Conservation (phyloP, 1,140 invertebrate genomes). For the Drosophila takahashii region DNA sequence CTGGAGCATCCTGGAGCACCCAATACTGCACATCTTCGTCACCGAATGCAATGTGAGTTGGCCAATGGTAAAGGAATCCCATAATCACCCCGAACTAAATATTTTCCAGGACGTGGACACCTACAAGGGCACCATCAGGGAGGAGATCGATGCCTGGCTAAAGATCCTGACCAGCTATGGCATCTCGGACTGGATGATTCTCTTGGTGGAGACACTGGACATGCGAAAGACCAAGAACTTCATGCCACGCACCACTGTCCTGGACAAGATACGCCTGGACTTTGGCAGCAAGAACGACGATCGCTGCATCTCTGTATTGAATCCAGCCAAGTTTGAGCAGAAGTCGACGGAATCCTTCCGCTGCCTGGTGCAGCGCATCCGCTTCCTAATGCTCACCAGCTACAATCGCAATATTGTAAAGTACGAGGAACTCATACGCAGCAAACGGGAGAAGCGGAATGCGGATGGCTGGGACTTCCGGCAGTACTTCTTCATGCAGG, state of each 20-base stretch:
- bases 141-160: slow-evolving; percentile 95
- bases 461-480: slow-evolving; percentile 97
- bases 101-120: slow-evolving; percentile 92
- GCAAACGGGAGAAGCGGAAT: slow-evolving; percentile 95
- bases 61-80: not conserved
- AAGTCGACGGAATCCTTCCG: slow-evolving; percentile 96
- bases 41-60: slow-evolving; percentile 94
- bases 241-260: slow-evolving; percentile 95
- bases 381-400: slow-evolving; percentile 93
- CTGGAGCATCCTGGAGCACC: slow-evolving; percentile 92
- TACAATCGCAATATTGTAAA: slow-evolving; percentile 94
- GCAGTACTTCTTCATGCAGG: slow-evolving; percentile 96
- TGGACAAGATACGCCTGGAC: slow-evolving; percentile 97
- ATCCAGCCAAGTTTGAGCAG: slow-evolving; percentile 95
- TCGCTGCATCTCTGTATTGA: slow-evolving; percentile 95
- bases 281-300: slow-evolving; percentile 95
- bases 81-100: not conserved
- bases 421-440: slow-evolving; percentile 96
- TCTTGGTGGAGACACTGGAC: slow-evolving; percentile 96
- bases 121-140: slow-evolving; percentile 93
- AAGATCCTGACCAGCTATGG: slow-evolving; percentile 90
- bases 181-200: slow-evolving; percentile 96
- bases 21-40: slow-evolving; percentile 97
- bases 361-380: slow-evolving; percentile 91
- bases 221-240: slow-evolving; percentile 96